phyloP scores from a whole-genome alignment of 2,888 invertebrate species.

The Eumerus sabulonum region DNA sequence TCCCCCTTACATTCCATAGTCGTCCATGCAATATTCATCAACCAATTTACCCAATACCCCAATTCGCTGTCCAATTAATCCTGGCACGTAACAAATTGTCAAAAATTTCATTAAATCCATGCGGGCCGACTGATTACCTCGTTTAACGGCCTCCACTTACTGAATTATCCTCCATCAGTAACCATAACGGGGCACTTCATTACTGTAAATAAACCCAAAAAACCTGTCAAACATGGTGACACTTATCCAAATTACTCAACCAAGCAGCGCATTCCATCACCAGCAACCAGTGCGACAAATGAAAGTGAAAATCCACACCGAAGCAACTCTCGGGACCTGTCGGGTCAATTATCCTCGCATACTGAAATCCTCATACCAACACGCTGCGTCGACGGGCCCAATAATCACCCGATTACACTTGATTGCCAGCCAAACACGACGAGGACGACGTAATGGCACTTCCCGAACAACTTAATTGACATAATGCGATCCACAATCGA shows the following conservation, averaged over 20 bases:
- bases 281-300: constrained; percentile 28
- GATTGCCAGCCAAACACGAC: constrained; percentile 53
- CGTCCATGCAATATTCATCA: no score
- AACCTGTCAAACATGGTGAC: constrained; percentile 30
- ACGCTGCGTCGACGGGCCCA: constrained; percentile 59
- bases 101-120: constrained; percentile 3
- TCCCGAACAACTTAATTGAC: constrained; percentile 66
- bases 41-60: no score
- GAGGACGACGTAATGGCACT: constrained; percentile 45
- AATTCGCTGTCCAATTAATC: background rate
- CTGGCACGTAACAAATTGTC: background rate
- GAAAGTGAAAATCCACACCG: constrained; percentile 56
- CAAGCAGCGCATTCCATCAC: constrained; percentile 22
- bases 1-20: no score
- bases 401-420: constrained; percentile 65
- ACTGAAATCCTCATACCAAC: constrained; percentile 48
- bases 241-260: constrained; percentile 58
- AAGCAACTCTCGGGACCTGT: constrained; percentile 31
- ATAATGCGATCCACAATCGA: constrained; percentile 66
- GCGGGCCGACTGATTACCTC: no score
- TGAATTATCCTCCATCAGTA: constrained; percentile 49
- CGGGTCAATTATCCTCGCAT: constrained; percentile 51
- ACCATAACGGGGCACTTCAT: constrained; percentile 40
- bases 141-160: constrained; percentile 6
- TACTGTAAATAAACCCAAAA: constrained; percentile 36